Evolutionary conservation across 2,888 invertebrate genomes (phyloP), one percentile per base, ranked within the genome.

Genomic region (Lochmaea capreae): DNA sequence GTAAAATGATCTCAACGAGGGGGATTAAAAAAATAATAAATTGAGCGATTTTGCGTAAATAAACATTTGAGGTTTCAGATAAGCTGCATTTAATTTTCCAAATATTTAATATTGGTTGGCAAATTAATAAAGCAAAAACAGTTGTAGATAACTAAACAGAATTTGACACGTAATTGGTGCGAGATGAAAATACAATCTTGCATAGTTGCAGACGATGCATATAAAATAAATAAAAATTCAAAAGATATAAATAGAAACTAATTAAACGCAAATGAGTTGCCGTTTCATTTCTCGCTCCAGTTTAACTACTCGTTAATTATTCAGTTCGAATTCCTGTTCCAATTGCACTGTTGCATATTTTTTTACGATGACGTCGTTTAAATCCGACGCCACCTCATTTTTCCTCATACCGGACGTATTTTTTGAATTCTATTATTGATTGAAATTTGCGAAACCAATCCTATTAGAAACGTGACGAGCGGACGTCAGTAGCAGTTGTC

Each of bases 221-320:
- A 59, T 33, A 33, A 59, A 59, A 14, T 33, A 33, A 26, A 65
- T 42, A 39, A 57, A 71, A 58, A 58, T 58, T 54, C 14, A 9
- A 22, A 46, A 43, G 14, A 67, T 76, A 76, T 76, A 72, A 76
- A 74, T 76, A 76, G 72, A 70, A 65, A 76, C 69, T 67, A 77
- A 75, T 75, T 77, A 73, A 75, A 77, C 63, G 70, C 74, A 75
- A 73, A 75, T 73, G 75, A 66, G 71, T 74, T 76, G 68, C 68
- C 61, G 57, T 71, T 74, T 69, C 63, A 67, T 65, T 63, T 75
- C 70, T 72, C 75, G 77, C 74, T 77, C 75, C 71, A 76, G 65
- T 77, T 77, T 74, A 72, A 67, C 71, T 75, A 43, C 49, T 49
- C 52, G 67, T 67, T 72, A 77, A 71, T 72, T 73, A 75, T 75